Evolutionary conservation across 2,888 invertebrate species (phyloP).

Genomic region (Caenorhabditis sp.): DNA sequence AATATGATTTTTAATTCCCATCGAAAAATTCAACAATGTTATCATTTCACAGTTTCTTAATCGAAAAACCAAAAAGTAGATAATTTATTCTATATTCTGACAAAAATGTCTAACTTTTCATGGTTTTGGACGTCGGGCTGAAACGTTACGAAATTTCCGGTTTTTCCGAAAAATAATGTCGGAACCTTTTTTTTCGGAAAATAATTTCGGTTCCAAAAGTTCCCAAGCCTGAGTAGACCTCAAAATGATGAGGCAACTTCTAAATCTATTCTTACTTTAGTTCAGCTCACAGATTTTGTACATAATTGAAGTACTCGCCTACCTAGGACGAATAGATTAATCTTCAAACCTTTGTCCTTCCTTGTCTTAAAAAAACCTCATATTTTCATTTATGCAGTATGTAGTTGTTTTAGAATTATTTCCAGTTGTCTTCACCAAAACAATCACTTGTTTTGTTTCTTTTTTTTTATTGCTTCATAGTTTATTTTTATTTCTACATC

Average conservation of each 20-base stretch:
- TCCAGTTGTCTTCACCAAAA: conserved; percentile 43
- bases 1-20: no score
- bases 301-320: background rate
- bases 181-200: no score
- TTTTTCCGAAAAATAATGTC: no score
- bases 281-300: background rate
- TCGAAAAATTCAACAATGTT: no score
- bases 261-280: background rate
- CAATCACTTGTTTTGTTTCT: conserved; percentile 39
- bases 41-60: no score
- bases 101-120: no score
- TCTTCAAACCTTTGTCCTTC: background rate
- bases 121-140: no score
- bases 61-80: no score
- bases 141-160: no score
- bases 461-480: conserved; percentile 9
- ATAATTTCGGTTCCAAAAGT: no score
- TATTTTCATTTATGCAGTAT: background rate
- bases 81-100: no score
- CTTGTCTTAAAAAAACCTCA: background rate
- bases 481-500: conserved; percentile 15
- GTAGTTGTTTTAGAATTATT: conserved; percentile 3
- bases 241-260: background rate
- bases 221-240: no score
- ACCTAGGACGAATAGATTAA: background rate